phyloP scores from a whole-genome alignment of 1,140 invertebrate genomes.

The Solenopsis invicta region DNA sequence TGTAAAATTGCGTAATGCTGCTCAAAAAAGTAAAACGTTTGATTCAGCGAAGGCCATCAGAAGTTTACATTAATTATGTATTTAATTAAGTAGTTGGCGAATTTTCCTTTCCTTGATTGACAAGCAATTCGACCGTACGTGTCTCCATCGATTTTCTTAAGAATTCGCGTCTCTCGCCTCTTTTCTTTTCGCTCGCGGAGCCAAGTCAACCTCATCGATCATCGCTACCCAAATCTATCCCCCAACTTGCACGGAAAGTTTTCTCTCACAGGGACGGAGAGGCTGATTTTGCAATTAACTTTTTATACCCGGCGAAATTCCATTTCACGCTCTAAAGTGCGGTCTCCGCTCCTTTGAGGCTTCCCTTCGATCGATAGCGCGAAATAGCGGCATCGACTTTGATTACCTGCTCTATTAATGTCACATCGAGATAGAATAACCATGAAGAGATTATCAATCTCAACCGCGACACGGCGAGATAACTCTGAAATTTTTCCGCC shows the following conservation, averaged over 20 bases:
- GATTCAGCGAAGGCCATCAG: background rate
- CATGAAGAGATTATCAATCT: conserved; percentile 18
- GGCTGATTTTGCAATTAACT: conserved; percentile 68
- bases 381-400: conserved; percentile 5
- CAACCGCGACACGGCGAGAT: background rate
- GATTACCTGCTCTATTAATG: conserved; percentile 22
- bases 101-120: background rate
- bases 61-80: background rate
- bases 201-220: conserved; percentile 65
- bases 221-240: conserved; percentile 62
- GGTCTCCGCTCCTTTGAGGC: background rate
- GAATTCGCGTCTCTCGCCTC: background rate
- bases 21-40: background rate
- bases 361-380: background rate
- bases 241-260: conserved; percentile 36
- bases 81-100: background rate
- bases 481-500: background rate
- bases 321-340: conserved; percentile 23
- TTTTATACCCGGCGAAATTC: conserved; percentile 60
- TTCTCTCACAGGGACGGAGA: background rate
- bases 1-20: background rate
- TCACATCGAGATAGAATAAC: conserved; percentile 17
- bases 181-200: background rate
- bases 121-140: conserved; percentile 46
- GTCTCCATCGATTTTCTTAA: conserved; percentile 47